phyloP scores from a whole-genome alignment of 2,888 invertebrate genomes.

The Chrysolina haemoptera region DNA sequence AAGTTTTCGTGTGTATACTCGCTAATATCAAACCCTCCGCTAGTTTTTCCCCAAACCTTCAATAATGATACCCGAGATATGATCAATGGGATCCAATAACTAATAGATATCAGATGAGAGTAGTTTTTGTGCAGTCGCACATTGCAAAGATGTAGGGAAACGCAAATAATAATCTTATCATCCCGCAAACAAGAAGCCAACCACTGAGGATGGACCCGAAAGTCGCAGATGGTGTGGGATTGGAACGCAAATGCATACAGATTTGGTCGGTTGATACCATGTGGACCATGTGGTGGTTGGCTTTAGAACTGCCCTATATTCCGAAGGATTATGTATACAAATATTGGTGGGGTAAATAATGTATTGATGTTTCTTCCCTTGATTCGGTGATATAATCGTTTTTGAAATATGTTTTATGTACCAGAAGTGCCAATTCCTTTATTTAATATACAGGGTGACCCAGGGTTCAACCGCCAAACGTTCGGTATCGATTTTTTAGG shows the following conservation, averaged over 20 bases:
- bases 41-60: conserved; percentile 1
- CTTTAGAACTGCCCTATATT: conserved; percentile 4
- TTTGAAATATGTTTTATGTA: too few relatives aligned
- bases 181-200: conserved; percentile 16
- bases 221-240: conserved; percentile 12
- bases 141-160: background rate
- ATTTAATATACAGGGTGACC: too few relatives aligned
- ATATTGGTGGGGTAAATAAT: background rate
- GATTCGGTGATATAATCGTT: background rate
- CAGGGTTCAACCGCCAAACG: too few relatives aligned
- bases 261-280: background rate
- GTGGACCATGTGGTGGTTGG: background rate
- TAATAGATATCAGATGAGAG: conserved; percentile 3
- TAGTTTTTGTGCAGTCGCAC: background rate
- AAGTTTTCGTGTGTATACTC: background rate
- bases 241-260: conserved; percentile 9
- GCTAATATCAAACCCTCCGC: background rate
- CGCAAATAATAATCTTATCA: conserved; percentile 7
- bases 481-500: too few relatives aligned
- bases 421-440: too few relatives aligned
- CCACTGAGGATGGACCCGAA: background rate
- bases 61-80: background rate
- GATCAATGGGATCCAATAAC: conserved; percentile 2
- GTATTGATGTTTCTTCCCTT: background rate
- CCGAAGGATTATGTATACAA: background rate